Evolutionary conservation across 30 jellyfish, hydroid and myxozoan genomes (phyloP).

Genomic region (Morbakka virulenta): DNA sequence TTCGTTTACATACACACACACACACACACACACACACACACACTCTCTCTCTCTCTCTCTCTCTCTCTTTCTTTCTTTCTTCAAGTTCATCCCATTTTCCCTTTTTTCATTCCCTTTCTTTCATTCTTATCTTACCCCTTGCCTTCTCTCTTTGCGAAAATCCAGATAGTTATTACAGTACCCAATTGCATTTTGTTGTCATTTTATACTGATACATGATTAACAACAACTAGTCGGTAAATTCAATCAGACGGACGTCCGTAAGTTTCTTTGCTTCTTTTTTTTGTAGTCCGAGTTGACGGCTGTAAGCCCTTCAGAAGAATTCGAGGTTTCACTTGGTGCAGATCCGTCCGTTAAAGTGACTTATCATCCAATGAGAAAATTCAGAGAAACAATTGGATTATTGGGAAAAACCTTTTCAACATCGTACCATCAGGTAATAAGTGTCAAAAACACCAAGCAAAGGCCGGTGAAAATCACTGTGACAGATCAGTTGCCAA

Average conservation of each 20-base stretch:
- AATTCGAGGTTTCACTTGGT: slow-evolving; percentile 86
- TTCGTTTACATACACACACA: no score
- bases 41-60: no score
- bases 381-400: slow-evolving; percentile 67
- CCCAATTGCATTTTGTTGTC: not conserved
- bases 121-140: no score
- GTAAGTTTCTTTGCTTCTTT: not conserved
- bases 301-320: slow-evolving; percentile 88
- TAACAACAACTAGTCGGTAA: not conserved
- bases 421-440: slow-evolving; percentile 59
- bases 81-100: no score
- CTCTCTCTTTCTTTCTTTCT: no score
- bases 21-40: no score
- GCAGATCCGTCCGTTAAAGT: slow-evolving; percentile 88
- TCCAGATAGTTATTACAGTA: no score
- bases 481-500: slow-evolving; percentile 75
- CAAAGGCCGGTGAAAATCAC: slow-evolving; percentile 41
- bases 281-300: slow-evolving; percentile 57
- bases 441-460: slow-evolving; percentile 72
- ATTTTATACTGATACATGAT: not conserved
- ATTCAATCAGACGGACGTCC: not conserved
- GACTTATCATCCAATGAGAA: slow-evolving; percentile 80
- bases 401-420: slow-evolving; percentile 39
- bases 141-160: no score
- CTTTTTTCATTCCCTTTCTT: no score